These are phyloP conservation scores for Euphysa ruthae DNA, from an alignment of 30 jellyfish, hydroid and myxozoan species.

Conservation along the genomic window DNA sequence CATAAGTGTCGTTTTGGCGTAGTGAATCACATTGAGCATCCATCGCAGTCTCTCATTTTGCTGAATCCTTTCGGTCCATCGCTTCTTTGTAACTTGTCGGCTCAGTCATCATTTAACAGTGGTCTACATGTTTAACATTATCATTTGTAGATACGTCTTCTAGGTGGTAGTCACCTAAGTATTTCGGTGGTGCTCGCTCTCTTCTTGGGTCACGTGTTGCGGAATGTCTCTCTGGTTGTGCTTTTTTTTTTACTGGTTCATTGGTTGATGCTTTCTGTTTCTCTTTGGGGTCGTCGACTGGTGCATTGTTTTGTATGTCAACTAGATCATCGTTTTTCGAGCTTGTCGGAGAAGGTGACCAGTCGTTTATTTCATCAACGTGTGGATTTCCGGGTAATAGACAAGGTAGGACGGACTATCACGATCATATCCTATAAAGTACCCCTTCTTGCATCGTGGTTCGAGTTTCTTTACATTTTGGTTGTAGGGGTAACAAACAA, in stretches of 20 bases:
- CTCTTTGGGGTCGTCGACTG: not conserved
- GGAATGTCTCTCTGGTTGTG: not conserved
- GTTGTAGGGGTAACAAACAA: slow-evolving; percentile 24
- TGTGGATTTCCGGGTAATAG: slow-evolving; percentile 23
- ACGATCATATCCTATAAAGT: slow-evolving; percentile 35
- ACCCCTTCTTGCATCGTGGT: slow-evolving; percentile 32
- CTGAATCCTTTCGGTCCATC: slow-evolving; percentile 17
- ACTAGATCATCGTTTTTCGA: not conserved
- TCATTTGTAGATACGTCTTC: not conserved
- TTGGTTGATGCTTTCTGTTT: slow-evolving; percentile 11
- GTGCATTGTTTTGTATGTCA: not conserved
- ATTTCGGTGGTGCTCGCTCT: slow-evolving; percentile 7
- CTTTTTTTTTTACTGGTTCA: slow-evolving; percentile 4
- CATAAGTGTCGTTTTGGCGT: slow-evolving; percentile 24
- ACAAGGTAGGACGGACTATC: slow-evolving; percentile 39
- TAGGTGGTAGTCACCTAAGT: slow-evolving; percentile 12
- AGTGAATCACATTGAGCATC: slow-evolving; percentile 35
- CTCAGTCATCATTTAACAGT: not conserved
- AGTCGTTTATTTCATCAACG: slow-evolving; percentile 21
- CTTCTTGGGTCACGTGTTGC: slow-evolving; percentile 25
- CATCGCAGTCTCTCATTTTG: slow-evolving; percentile 44
- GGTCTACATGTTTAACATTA: slow-evolving; percentile 11
- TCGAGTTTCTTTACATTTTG: slow-evolving; percentile 12
- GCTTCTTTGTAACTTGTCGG: slow-evolving; percentile 43
- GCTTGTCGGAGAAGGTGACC: slow-evolving; percentile 36